These are phyloP conservation scores for Opisthocomus hoazin DNA, from an alignment of 2,113 vertebrate species.

Conservation along the genomic window DNA sequence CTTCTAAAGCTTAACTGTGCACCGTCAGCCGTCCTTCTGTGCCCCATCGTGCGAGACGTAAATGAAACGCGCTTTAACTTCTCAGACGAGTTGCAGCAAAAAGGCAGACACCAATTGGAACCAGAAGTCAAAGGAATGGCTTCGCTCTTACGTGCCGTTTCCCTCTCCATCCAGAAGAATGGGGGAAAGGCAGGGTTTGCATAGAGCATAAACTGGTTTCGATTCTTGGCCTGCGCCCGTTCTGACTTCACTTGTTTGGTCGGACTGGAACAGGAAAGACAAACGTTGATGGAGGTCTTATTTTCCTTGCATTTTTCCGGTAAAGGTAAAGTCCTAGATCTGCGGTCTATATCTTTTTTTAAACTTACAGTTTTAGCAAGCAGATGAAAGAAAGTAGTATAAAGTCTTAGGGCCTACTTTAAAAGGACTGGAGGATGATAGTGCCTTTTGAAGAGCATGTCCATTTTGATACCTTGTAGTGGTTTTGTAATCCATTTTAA, in stretches of 20 bases:
- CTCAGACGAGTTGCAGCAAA: neutral
- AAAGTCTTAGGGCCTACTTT: neutral
- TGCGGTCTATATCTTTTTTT: neutral
- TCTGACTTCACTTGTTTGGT: neutral
- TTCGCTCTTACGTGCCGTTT: neutral
- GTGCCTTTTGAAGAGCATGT: slow-evolving; percentile 65
- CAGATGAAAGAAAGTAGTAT: neutral
- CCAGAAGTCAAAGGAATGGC: neutral
- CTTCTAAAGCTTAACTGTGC: neutral
- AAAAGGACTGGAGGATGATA: slow-evolving; percentile 33
- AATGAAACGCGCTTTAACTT: neutral
- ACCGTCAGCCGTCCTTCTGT: neutral
- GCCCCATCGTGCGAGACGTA: neutral
- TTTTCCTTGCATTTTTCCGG: neutral
- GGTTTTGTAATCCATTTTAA: slow-evolving; percentile 67
- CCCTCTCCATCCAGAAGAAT: neutral
- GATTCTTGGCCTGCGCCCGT: neutral
- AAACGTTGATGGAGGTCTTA: neutral
- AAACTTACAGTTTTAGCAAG: neutral
- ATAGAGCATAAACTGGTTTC: neutral
- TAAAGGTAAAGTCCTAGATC: neutral
- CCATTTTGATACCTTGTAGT: slow-evolving; percentile 60
- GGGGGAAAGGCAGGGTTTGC: neutral
- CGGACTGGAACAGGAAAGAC: neutral
- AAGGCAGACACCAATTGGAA: neutral